Base-by-base conservation (phyloP, 2,888 invertebrate genomes). In the Erebia aethiops region DNA sequence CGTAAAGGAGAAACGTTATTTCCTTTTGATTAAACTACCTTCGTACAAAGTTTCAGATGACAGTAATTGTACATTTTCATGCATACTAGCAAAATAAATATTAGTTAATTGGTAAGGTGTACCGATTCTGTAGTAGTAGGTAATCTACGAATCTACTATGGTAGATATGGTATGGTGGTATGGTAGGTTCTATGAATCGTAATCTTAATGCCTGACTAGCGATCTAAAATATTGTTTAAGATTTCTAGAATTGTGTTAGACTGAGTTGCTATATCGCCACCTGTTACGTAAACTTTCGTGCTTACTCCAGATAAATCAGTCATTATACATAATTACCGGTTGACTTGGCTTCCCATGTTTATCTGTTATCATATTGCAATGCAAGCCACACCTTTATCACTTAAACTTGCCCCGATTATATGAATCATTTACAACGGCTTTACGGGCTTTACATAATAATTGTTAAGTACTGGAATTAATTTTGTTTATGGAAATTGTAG, bases 381-480 rank as follows among this genome's bases (percentile, higher is more conserved):
- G 57, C 61, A 62, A 61, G 46, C 62, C 75, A 74, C 75, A 58
- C 75, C 74, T 70, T 69, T 43, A 21, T n/a, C 70, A 58, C 46
- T 64, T 67, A 57, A 66, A 57, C 64, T 54, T 54, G 52, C 52
- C 41, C 54, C 26, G 54, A 41, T 64, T 41, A 57, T 46, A 56
- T 66, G 41, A 66, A 57, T 66, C 56, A 66, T 46, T 66, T 54
- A 56, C 54, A 65, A 11, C 18, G 18, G 9, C 18, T 62, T 62
- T 62, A 49, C 49, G 18, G 18, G 14, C 18, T 49, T 62, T 62
- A 49, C 49, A 62, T 62, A 64, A 64, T 64, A 52, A 54, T 64
- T 18, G 41, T 41, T 54, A 26, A 52, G 64, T 52, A 54, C 41
- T 41, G 54, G 18, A 64, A 64, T 54, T 64, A 41, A 49, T 49